These are phyloP conservation scores for Lordiphosa fenestrarum DNA, from an alignment of 2,888 invertebrate species.

Conservation along the genomic window DNA sequence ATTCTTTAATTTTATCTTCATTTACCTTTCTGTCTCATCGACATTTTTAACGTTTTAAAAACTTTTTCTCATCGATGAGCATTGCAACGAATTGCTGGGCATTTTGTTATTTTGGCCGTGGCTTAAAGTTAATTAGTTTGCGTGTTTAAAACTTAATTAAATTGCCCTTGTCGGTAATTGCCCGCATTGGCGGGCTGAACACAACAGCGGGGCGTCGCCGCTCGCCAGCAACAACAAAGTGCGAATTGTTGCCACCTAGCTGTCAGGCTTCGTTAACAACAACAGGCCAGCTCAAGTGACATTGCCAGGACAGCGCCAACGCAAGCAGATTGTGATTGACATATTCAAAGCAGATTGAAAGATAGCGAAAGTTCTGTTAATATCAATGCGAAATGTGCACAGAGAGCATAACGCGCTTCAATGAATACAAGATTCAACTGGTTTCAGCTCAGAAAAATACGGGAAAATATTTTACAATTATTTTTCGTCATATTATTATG, in stretches of 20 bases:
- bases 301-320: slow-evolving; percentile 27
- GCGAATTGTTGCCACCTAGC: slow-evolving; percentile 29
- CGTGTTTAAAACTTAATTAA: slow-evolving; percentile 63
- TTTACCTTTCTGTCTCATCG: too few relatives aligned
- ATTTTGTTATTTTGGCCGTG: slow-evolving; percentile 15
- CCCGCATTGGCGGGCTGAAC: slow-evolving; percentile 38
- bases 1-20: too few relatives aligned
- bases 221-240: slow-evolving; percentile 12
- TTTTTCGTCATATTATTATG: too few relatives aligned
- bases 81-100: too few relatives aligned
- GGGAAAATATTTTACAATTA: too few relatives aligned
- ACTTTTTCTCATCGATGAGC: too few relatives aligned
- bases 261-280: slow-evolving; percentile 51
- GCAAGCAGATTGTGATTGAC: slow-evolving; percentile 21
- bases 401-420: too few relatives aligned
- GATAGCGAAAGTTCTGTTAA: slow-evolving; percentile 5
- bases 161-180: slow-evolving; percentile 41
- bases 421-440: too few relatives aligned
- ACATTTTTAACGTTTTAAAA: too few relatives aligned
- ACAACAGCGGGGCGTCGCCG: slow-evolving; percentile 24
- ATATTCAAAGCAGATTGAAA: slow-evolving; percentile 33
- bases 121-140: slow-evolving; percentile 54
- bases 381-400: too few relatives aligned
- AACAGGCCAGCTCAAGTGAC: slow-evolving; percentile 23
- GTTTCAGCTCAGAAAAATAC: too few relatives aligned